Percentiles rank a stretch among this genome's conserved stretches.
Evolutionary conservation across 1,140 invertebrate species (phyloP).

Genomic region (Lasioglossum baleicum): DNA sequence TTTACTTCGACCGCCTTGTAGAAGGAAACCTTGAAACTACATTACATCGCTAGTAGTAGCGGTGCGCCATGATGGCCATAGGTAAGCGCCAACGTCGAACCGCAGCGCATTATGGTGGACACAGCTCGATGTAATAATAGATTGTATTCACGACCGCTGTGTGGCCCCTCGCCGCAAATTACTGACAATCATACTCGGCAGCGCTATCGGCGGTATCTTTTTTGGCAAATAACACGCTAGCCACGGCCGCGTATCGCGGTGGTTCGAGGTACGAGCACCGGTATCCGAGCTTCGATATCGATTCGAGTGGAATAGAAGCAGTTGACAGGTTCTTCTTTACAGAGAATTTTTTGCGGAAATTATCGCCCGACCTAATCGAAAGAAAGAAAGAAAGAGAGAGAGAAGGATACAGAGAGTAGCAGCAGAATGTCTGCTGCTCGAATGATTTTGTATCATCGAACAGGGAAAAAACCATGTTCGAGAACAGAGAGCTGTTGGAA

Average conservation of each 20-base stretch:
- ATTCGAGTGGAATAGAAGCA: background rate
- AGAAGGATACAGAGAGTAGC: too few species aligned
- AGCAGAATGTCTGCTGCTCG: too few species aligned
- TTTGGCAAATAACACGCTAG: constrained; percentile 66
- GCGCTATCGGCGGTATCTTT: constrained; percentile 66
- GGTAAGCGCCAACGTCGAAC: background rate
- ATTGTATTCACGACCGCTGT: constrained; percentile 57
- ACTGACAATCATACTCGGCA: constrained; percentile 62
- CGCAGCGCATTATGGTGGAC: constrained; percentile 30
- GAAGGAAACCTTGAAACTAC: background rate
- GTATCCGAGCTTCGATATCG: background rate
- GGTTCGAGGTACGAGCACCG: background rate
- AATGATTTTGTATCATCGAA: too few species aligned
- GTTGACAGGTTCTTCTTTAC: background rate
- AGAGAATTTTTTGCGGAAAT: background rate
- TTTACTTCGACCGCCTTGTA: too few species aligned
- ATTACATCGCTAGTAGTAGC: background rate
- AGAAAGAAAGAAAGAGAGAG: too few species aligned
- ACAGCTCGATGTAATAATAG: constrained; percentile 67
- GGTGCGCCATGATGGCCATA: constrained; percentile 7
- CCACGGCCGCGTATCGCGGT: constrained; percentile 18
- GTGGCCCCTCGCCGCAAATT: constrained; percentile 64
- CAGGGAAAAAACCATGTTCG: too few species aligned
- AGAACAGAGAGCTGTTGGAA: too few species aligned
- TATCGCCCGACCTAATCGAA: background rate